These are phyloP conservation scores for Mystacides longicornis DNA, from an alignment of 2,888 invertebrate genomes.

Conservation along the genomic window DNA sequence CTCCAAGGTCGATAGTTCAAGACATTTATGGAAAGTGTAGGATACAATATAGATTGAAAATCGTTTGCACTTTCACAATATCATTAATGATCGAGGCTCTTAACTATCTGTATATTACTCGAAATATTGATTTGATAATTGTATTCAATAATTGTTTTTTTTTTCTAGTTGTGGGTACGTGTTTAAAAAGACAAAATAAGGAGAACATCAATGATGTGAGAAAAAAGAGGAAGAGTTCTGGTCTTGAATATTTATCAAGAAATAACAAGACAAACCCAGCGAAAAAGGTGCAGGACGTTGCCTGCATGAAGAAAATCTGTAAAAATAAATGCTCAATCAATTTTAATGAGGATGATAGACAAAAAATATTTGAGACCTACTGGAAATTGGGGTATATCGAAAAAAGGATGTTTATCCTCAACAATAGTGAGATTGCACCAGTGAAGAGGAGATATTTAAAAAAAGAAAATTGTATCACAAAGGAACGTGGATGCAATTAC, in stretches of 20 bases:
- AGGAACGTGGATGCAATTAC: constrained; percentile 3
- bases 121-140: not conserved
- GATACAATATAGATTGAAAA: too few relatives aligned
- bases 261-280: not conserved
- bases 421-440: not conserved
- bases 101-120: not conserved
- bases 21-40: too few relatives aligned
- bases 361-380: not conserved
- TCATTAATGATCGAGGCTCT: too few relatives aligned
- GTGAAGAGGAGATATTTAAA: constrained; percentile 3
- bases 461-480: not conserved
- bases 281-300: constrained; percentile 1
- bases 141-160: not conserved
- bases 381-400: constrained; percentile 2
- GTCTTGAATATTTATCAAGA: not conserved
- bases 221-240: not conserved
- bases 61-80: too few relatives aligned
- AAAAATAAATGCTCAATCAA: constrained; percentile 1
- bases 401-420: constrained; percentile 1
- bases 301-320: constrained; percentile 2
- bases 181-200: constrained; percentile 1
- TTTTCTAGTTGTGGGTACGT: not conserved
- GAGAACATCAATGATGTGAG: not conserved
- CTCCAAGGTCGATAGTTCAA: too few relatives aligned
- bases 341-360: not conserved